Percentiles rank a stretch among this genome's conserved stretches.
Conservation (phyloP, 1,140 invertebrate genomes). For the Ladona fulva region DNA sequence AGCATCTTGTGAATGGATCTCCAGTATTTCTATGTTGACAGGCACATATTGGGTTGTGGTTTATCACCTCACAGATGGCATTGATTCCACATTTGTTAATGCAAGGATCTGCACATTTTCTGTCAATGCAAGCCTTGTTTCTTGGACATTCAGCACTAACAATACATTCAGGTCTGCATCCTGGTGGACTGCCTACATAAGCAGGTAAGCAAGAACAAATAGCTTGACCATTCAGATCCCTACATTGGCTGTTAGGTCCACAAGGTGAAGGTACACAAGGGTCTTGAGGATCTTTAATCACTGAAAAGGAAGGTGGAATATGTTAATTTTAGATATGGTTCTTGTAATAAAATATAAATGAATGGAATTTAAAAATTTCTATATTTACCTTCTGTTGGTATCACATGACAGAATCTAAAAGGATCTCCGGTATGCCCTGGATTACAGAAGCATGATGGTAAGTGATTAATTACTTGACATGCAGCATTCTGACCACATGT, state of each 20-base stretch:
- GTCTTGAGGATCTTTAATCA: conserved; percentile 32
- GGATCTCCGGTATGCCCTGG: conserved; percentile 65
- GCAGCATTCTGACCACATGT: conserved; percentile 64
- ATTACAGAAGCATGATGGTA: conserved; percentile 61
- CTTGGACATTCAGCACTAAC: conserved; percentile 62
- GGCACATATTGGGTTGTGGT: conserved; percentile 50
- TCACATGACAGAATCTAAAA: conserved; percentile 50
- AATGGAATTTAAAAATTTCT: background rate
- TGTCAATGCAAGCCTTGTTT: conserved; percentile 61
- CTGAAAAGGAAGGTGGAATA: conserved; percentile 26
- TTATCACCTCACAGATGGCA: conserved; percentile 55
- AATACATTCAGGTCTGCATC: conserved; percentile 65
- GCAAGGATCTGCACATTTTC: conserved; percentile 73
- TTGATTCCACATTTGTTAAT: conserved; percentile 63
- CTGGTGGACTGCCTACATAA: conserved; percentile 60
- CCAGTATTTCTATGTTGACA: conserved; percentile 52
- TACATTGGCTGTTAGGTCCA: conserved; percentile 66
- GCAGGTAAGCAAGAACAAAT: conserved; percentile 62
- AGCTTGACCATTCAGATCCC: conserved; percentile 56
- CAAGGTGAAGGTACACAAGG: conserved; percentile 66
- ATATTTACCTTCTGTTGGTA: conserved; percentile 30
- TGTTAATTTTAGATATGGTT: conserved; percentile 16
- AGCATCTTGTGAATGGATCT: conserved; percentile 60
- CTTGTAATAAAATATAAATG: background rate
- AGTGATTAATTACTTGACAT: conserved; percentile 62